phyloP scores from a whole-genome alignment of 1,140 invertebrate species.

The Micrasema longulum region DNA sequence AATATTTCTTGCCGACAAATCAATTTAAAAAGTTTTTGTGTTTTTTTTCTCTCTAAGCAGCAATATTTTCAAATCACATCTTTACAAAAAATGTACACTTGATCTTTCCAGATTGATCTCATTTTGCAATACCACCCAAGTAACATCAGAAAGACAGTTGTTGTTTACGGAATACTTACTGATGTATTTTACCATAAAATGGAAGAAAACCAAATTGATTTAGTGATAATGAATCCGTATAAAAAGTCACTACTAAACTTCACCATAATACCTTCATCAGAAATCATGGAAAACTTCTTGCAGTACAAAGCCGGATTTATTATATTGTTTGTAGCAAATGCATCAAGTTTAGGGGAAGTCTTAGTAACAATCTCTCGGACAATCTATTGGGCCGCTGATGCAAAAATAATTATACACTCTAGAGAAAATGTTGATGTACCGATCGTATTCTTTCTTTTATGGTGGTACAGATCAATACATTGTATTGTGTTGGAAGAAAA shows the following conservation, averaged over 20 bases:
- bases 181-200: slow-evolving; percentile 26
- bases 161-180: slow-evolving; percentile 42
- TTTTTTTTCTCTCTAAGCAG: too few species aligned
- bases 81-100: too few species aligned
- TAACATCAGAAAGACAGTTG: slow-evolving; percentile 24
- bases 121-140: slow-evolving; percentile 18
- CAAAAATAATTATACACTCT: slow-evolving; percentile 19
- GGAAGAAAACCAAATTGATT: slow-evolving; percentile 1
- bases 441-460: slow-evolving; percentile 27
- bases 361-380: slow-evolving; percentile 9
- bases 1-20: too few species aligned
- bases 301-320: slow-evolving; percentile 28
- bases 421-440: not conserved
- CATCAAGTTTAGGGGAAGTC: slow-evolving; percentile 1
- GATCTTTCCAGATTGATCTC: slow-evolving; percentile 44
- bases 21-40: too few species aligned
- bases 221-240: slow-evolving; percentile 19
- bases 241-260: not conserved
- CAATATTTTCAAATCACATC: too few species aligned
- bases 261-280: not conserved
- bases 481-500: slow-evolving; percentile 29
- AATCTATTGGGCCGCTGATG: slow-evolving; percentile 26
- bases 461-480: slow-evolving; percentile 36
- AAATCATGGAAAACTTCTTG: slow-evolving; percentile 31
- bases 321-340: slow-evolving; percentile 12